Evolutionary conservation across 2,113 vertebrate species (phyloP), one percentile per base, ranked within the genome.

Genomic region (Ranitomeya imitator): DNA sequence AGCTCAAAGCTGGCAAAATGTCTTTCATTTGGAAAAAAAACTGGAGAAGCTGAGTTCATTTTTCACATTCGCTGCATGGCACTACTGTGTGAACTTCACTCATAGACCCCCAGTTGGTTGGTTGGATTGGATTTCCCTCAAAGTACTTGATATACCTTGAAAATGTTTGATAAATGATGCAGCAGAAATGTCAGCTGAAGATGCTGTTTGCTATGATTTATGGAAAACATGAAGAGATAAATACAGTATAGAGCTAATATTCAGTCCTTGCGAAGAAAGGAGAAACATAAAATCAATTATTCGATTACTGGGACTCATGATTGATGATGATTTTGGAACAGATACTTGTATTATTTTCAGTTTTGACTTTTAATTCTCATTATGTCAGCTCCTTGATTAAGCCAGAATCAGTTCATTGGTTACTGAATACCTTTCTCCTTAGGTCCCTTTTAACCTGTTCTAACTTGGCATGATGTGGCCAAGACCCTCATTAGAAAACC

Each of bases 121-220:
- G 26, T 26, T 79, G 74, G 74, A 79, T 79, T 79, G 85, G 59
- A 86, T 86, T 79, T 79, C 73, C 73, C 60, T 79, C 74, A 86
- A 86, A 79, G 74, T 63, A 19, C 76, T 79, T 86, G 59, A 78
- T 78, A 79, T 86, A 79, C 76, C 74, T 86, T 86, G 74, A 86
- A 63, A 14, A 54, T 51, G 13, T 61, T 67, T 79, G 60, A 86
- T 86, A 86, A 86, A 86, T 21, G n/a, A 21, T 26, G 52, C 89
- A 85, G 12, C 23, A 74, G 73, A 85, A 84, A 61, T 90, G 91
- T 86, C 85, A 86, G 57, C 83, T 87, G 59, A 65, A 83, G 89
- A 91, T 51, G 63, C 67, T 37, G 23, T 79, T 79, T 91, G 69
- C 83, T 55, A 85, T 1, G 0, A 59, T 85, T 86, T 90, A 0